Evolutionary conservation across 2,113 vertebrate species (phyloP), one percentile per base, ranked within the genome.

Genomic region (Elanus axillaris): DNA sequence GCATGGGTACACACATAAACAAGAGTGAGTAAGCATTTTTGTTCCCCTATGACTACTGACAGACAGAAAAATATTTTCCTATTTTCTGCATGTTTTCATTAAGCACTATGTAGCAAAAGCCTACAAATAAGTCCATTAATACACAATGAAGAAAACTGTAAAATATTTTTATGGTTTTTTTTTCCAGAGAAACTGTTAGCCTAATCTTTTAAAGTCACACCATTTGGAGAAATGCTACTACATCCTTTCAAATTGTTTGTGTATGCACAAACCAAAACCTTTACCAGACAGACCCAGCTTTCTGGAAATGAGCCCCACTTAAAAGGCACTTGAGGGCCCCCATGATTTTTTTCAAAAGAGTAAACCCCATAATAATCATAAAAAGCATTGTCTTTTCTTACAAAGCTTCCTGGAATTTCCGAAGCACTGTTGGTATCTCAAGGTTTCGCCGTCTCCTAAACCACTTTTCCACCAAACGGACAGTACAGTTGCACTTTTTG

Each of bases 341-440:
- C 16, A 16, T 25, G 0, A 3, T 32, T 84, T 56, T 48, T 21
- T 47, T 18, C 21, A 60, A 36, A 78, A 27, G 11, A 71, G 3
- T 29, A 60, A 64, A 92, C 27, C 48, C 53, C 34, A 16, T 16
- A 69, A 55, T 15, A 74, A 69, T 13, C 17, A 75, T 12, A 15
- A 75, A 74, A 78, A 84, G 25, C 62, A 48, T 6, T 55, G 15
- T 83, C 32, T 74, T 58, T 89, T 43, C 98, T 98, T 96, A 99
- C 99, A 99, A 99, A 93, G 99, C 99, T 90, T 99, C 99, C 96
- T 97, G 98, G 97, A 99, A 99, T 77, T 99, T 99, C 96, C 98
- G 99, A 78, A 99, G 94, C 76, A 98, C 97, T 31, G 98, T 98
- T 19, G 99, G 99, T 50, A 98, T 98, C 75, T 99, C 98, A 40